phyloP scores from a whole-genome alignment of 1,140 invertebrate species.

The Drosophila mauritiana region DNA sequence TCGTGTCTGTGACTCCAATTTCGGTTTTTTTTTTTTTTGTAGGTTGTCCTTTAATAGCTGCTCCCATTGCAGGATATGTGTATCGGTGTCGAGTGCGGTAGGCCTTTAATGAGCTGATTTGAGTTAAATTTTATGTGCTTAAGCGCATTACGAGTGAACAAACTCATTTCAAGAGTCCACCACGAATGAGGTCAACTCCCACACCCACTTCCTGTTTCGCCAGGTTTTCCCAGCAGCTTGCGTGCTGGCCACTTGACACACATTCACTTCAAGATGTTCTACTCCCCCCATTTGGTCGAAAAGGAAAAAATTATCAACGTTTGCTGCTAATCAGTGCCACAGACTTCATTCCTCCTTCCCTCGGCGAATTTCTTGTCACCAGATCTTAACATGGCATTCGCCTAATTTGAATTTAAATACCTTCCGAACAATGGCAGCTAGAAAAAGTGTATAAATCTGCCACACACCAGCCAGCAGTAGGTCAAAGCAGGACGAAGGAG shows the following conservation, averaged over 20 bases:
- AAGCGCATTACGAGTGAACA: conserved; percentile 68
- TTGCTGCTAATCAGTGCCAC: conserved; percentile 38
- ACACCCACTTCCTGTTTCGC: conserved; percentile 15
- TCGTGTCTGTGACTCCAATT: conserved; percentile 23
- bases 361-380: conserved; percentile 48
- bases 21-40: conserved; percentile 1
- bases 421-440: conserved; percentile 37
- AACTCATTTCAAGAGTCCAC: conserved; percentile 33
- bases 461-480: conserved; percentile 62
- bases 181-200: conserved; percentile 38
- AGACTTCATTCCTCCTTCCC: conserved; percentile 4
- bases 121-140: conserved; percentile 78
- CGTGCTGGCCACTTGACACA: conserved; percentile 33
- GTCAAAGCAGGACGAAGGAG: conserved; percentile 34
- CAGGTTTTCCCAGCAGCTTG: conserved; percentile 7
- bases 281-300: background rate
- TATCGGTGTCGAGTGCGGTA: conserved; percentile 66
- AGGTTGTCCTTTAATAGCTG: conserved; percentile 19
- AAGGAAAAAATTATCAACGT: conserved; percentile 22
- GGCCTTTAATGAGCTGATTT: conserved; percentile 79
- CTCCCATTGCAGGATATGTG: conserved; percentile 44
- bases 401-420: conserved; percentile 80
- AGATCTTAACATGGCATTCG: conserved; percentile 73
- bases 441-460: conserved; percentile 69
- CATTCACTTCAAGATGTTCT: conserved; percentile 39